phyloP scores from a whole-genome alignment of 2,113 vertebrate species.

The Emydocephalus ijimae region DNA sequence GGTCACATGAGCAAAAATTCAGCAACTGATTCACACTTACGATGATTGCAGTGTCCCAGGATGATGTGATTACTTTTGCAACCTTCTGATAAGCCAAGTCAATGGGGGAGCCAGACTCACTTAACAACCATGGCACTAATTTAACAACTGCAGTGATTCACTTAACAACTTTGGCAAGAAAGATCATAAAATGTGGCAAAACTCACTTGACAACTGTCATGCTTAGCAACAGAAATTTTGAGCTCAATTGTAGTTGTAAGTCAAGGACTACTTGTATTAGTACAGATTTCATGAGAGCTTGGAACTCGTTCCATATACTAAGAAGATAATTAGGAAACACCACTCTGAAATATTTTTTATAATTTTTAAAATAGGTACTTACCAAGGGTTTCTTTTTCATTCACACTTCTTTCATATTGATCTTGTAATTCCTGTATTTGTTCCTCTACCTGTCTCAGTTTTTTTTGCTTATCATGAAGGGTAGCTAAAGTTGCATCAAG shows the following conservation, averaged over 20 bases:
- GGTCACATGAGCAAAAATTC: neutral
- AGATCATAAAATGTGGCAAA: neutral
- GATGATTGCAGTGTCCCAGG: neutral
- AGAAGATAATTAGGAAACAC: neutral
- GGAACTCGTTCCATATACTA: neutral
- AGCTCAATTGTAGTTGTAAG: neutral
- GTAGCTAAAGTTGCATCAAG: slow-evolving; percentile 76
- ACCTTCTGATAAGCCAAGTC: neutral
- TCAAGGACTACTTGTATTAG: neutral
- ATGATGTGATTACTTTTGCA: neutral
- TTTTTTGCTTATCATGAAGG: slow-evolving; percentile 74
- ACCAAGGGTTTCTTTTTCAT: slow-evolving; percentile 80
- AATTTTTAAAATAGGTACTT: slow-evolving; percentile 30
- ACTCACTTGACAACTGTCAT: neutral
- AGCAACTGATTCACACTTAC: neutral
- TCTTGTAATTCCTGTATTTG: slow-evolving; percentile 76
- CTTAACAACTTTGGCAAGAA: neutral
- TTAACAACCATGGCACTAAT: neutral
- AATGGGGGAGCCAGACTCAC: neutral
- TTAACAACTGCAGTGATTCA: neutral
- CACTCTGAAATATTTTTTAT: neutral
- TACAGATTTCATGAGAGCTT: neutral
- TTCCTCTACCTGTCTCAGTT: slow-evolving; percentile 74
- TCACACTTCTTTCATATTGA: slow-evolving; percentile 73
- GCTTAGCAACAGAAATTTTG: neutral